phyloP scores from a whole-genome alignment of 2,113 vertebrate species.

The Dicaeum eximium region DNA sequence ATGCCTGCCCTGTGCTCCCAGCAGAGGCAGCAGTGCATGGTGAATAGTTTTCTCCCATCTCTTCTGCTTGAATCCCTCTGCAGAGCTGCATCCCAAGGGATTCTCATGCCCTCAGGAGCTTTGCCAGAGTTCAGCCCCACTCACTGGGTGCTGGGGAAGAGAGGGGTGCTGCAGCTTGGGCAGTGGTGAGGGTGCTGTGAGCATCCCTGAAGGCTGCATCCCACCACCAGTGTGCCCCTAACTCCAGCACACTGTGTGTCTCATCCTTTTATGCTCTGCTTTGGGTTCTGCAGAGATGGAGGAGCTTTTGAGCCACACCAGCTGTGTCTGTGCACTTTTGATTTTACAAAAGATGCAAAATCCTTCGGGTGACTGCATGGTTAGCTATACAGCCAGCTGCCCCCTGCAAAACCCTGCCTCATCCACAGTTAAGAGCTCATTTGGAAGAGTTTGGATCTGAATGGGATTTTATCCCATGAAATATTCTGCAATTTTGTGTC shows the following conservation, averaged over 20 bases:
- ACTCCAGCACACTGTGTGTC: fast-evolving
- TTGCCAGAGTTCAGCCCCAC: not conserved
- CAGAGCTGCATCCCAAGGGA: fast-evolving
- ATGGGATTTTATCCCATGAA: not conserved
- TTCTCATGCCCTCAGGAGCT: not conserved
- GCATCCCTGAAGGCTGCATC: fast-evolving
- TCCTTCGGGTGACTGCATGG: not conserved
- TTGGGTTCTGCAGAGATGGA: not conserved
- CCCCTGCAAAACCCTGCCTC: not conserved
- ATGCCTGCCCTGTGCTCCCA: not conserved
- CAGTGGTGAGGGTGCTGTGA: not conserved
- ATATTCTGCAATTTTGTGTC: not conserved
- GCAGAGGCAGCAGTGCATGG: conserved; percentile 24
- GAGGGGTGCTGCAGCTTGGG: not conserved
- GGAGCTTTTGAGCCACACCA: not conserved
- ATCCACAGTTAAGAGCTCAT: not conserved
- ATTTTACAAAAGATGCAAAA: not conserved
- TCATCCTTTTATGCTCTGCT: not conserved
- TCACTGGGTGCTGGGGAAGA: not conserved
- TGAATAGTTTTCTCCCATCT: not conserved
- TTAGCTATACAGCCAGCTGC: not conserved
- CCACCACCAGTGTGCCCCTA: not conserved
- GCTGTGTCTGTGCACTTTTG: not conserved
- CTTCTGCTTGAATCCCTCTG: not conserved
- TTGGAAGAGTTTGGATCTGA: not conserved